phyloP scores from a whole-genome alignment of 2,888 invertebrate species.

The Calameuta filiformis region DNA sequence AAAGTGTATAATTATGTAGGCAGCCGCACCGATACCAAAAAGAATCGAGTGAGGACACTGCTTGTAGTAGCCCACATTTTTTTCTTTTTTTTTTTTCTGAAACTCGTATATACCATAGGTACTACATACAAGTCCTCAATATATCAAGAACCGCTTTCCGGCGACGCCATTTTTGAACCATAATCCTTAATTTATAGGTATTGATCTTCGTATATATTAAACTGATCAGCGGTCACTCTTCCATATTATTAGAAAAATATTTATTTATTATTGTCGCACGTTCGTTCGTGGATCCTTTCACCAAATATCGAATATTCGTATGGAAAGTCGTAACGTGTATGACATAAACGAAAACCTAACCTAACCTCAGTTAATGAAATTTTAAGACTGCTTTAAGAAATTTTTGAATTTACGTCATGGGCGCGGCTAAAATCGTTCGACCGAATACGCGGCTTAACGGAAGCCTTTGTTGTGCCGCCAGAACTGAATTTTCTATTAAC shows the following conservation, averaged over 20 bases:
- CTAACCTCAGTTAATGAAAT: conserved; percentile 9
- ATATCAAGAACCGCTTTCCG: too few relatives aligned
- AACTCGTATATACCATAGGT: neutral
- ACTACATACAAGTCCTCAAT: too few relatives aligned
- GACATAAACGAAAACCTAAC: neutral
- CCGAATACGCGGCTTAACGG: conserved; percentile 17
- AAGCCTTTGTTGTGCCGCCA: conserved; percentile 21
- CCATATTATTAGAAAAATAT: too few relatives aligned
- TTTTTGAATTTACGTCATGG: conserved; percentile 11
- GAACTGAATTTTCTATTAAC: conserved; percentile 18
- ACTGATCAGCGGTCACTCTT: too few relatives aligned
- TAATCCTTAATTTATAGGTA: too few relatives aligned
- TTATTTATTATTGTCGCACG: too few relatives aligned
- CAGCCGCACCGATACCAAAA: conserved; percentile 8
- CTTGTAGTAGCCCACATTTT: too few relatives aligned
- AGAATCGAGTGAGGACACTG: neutral
- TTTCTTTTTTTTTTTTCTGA: neutral
- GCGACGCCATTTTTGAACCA: too few relatives aligned
- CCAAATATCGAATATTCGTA: too few relatives aligned
- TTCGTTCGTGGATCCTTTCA: too few relatives aligned
- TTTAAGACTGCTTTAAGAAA: neutral
- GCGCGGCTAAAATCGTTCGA: conserved; percentile 16
- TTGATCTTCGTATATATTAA: too few relatives aligned
- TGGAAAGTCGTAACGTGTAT: too few relatives aligned
- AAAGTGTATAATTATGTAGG: conserved; percentile 21